Base-by-base conservation (phyloP, 1,140 invertebrate genomes). In the Brachionus calyciflorus region DNA sequence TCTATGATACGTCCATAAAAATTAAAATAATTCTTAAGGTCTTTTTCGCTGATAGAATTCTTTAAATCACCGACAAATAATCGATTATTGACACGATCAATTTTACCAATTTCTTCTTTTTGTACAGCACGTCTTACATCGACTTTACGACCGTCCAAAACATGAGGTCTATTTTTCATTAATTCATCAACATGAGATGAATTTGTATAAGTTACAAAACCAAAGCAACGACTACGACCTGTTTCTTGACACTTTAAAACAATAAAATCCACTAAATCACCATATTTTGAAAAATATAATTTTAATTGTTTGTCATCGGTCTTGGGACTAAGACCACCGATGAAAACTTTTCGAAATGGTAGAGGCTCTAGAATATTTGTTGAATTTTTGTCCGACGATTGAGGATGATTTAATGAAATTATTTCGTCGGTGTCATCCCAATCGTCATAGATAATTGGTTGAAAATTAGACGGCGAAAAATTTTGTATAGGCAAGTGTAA, bases 121-220 rank as follows among this genome's bases (percentile, higher is more conserved):
- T 96, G 96, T 48, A 98, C 92, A 9, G 96, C 96, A 79, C 96
- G 86, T 82, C 98, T 99, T 0, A 95, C 92, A 85, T 99, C 96
- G 0, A 99, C 95, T 75, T 93, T 91, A 79, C 94, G 86, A 2
- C 89, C 89, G 84, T 92, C 91, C 60, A 93, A 90, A 80, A 87
- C 88, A 80, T 92, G 91, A 0, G 91, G 91, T 79, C 95, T 88
- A 69, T 91, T 90, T 81, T 88, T 89, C 86, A 98, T 95, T 0
- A 94, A 94, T 84, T 92, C 91, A 87, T 98, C 94, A 37, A 98
- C 93, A 91, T 94, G 94, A 75, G 91, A 88, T 37, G 92, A 90
- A 80, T 90, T 87, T 14, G 92, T 91, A 83, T 95, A 98, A 6
- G 94, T 98, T 46, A 98, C 94, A 84, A 98, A 98, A n/a, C 95